Base-by-base conservation (phyloP, 2,888 invertebrate genomes). In the Stegana nigrithorax region DNA sequence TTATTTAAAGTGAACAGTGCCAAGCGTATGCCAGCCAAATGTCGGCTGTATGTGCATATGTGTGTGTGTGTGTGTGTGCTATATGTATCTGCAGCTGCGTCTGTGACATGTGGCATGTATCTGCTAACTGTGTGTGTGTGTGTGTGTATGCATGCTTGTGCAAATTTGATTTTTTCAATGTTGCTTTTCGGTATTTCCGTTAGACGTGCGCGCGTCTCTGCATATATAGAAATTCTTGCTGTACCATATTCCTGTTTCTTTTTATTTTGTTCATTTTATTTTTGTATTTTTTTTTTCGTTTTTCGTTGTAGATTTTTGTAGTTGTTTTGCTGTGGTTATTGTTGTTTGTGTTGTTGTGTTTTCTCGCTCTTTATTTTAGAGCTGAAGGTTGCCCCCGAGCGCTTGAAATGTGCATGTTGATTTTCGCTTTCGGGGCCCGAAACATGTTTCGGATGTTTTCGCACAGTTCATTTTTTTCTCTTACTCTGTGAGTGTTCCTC, bases 381-480 rank as follows among this genome's bases (percentile, higher is more conserved):
- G 39, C 14, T 39, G 6, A 14, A 39, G 39, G 39, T 39, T 17
- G 39, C 14, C 39, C 39, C 14, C 39, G 39, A 39, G 39, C 39
- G 39, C 39, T 39, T 1, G 39, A 14, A 39, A 39, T 39, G 4
- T 39, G 39, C 17, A n/a, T 55, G 53, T 55, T 55, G 32, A 55
- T 55, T 32, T 47, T 21, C 14, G 32, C 53, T 55, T 32, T 25
- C 14, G 32, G 53, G 32, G 53, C 32, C 36, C n/a, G 32, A 25
- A 55, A 55, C 29, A 55, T 55, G 53, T 55, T 55, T 27, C 32
- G 27, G 32, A 55, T 55, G 36, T 36, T 47, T 23, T 25, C 8
- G 47, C 25, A 47, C n/a, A 36, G 12, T 36, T 36, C 12, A 36
- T 36, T 36, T n/a, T 7, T n/a, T n/a, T 36, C n/a, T 1, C 3